Conservation (phyloP, 2,888 invertebrate genomes). For the Trichogramma dendrolimi region DNA sequence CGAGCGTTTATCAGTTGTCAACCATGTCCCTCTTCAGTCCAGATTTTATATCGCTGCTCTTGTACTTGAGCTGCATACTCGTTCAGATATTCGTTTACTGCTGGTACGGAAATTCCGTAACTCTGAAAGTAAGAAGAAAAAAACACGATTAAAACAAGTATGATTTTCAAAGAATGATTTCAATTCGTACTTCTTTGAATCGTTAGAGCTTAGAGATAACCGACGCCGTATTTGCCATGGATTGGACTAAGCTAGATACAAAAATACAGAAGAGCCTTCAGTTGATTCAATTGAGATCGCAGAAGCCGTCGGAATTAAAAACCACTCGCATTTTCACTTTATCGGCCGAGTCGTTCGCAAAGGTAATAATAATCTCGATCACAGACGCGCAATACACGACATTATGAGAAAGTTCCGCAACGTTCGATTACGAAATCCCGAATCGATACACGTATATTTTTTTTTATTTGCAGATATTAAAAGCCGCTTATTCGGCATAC, state of each 20-base stretch:
- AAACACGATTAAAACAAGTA: not conserved
- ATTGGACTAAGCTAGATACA: conserved; percentile 18
- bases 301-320: conserved; percentile 28
- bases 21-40: conserved; percentile 26
- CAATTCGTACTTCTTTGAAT: not conserved
- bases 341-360: conserved; percentile 33
- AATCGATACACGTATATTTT: conserved; percentile 6
- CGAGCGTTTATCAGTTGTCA: conserved; percentile 31
- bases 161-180: not conserved
- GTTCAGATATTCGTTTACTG: conserved; percentile 38
- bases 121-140: conserved; percentile 27
- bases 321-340: conserved; percentile 30
- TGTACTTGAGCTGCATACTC: conserved; percentile 30
- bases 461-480: not conserved
- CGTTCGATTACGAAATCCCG: no score
- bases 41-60: conserved; percentile 26
- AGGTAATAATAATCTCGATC: conserved; percentile 11
- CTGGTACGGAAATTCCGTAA: conserved; percentile 37
- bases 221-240: not conserved
- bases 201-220: not conserved
- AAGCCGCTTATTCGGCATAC: conserved; percentile 6
- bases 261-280: conserved; percentile 27
- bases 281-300: conserved; percentile 30
- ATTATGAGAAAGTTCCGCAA: no score
- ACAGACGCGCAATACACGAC: no score